Evolutionary conservation across 2,888 invertebrate species (phyloP).

Genomic region (Hypomecis punctinalis): DNA sequence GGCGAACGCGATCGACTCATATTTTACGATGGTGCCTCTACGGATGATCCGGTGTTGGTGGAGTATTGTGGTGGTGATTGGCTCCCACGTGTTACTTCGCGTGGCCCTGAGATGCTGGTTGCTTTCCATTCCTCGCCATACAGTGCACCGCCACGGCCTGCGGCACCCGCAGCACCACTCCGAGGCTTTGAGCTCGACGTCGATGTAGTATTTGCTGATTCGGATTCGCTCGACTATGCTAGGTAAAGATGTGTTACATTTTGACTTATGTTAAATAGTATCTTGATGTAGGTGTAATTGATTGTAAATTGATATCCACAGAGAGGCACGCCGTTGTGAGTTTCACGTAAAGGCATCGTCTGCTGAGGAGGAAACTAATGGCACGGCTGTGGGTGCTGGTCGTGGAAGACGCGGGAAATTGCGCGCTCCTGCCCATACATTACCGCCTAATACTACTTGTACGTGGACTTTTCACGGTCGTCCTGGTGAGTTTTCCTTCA

Average conservation of each 20-base stretch:
- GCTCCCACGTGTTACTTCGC: slow-evolving; percentile 89
- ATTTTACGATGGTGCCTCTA: slow-evolving; percentile 93
- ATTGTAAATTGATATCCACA: slow-evolving; percentile 37
- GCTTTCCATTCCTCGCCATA: slow-evolving; percentile 94
- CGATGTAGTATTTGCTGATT: slow-evolving; percentile 95
- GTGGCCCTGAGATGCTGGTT: slow-evolving; percentile 93
- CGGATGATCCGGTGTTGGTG: slow-evolving; percentile 92
- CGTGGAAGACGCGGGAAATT: slow-evolving; percentile 89
- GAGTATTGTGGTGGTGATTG: slow-evolving; percentile 95
- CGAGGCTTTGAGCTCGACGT: slow-evolving; percentile 93
- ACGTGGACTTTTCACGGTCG: slow-evolving; percentile 93
- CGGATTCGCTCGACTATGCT: slow-evolving; percentile 93
- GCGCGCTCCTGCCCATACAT: slow-evolving; percentile 92
- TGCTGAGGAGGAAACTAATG: slow-evolving; percentile 82
- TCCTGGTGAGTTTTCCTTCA: slow-evolving; percentile 68
- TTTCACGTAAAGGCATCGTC: slow-evolving; percentile 91
- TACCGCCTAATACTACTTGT: slow-evolving; percentile 94
- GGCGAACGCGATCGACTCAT: slow-evolving; percentile 93
- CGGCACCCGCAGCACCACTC: slow-evolving; percentile 87
- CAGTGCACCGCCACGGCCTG: slow-evolving; percentile 89
- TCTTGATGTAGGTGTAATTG: background rate
- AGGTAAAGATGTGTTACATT: slow-evolving; percentile 58
- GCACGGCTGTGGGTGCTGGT: slow-evolving; percentile 67
- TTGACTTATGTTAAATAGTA: background rate
- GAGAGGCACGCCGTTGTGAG: slow-evolving; percentile 87